phyloP scores from a whole-genome alignment of 2,797 vertebrate species.

The Nothura maculosa region DNA sequence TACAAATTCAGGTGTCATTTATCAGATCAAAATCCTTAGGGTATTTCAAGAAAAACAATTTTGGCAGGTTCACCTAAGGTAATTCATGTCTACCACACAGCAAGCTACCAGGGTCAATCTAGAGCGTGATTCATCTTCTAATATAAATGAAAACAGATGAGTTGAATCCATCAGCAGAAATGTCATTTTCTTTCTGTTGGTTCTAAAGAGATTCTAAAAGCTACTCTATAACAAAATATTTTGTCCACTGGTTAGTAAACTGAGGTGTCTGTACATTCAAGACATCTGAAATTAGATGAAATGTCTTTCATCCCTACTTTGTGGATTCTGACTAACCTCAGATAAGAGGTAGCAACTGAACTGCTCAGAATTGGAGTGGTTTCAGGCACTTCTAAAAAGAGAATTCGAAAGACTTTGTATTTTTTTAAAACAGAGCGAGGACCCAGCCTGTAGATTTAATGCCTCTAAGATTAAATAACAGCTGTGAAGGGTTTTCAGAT shows the following conservation, averaged over 20 bases:
- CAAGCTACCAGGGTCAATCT: conserved; percentile 10
- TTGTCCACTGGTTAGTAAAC: neutral
- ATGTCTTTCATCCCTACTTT: neutral
- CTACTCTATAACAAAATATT: neutral
- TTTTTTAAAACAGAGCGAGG: neutral
- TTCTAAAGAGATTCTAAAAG: neutral
- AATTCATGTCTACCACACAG: conserved; percentile 8
- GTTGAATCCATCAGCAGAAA: conserved; percentile 8
- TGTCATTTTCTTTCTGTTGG: neutral
- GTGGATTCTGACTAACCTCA: neutral
- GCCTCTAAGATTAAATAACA: neutral
- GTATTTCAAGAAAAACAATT: conserved; percentile 28
- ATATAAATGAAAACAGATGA: conserved; percentile 23
- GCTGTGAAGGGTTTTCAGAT: accelerated
- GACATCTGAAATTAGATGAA: neutral
- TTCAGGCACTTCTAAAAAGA: neutral
- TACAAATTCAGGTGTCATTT: conserved; percentile 21
- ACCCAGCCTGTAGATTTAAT: neutral
- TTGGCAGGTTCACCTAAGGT: conserved; percentile 26
- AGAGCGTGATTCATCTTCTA: conserved; percentile 37
- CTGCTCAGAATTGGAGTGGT: neutral
- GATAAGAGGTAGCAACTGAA: neutral
- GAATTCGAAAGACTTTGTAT: neutral
- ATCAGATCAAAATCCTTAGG: conserved; percentile 22
- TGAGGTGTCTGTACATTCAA: neutral